These are phyloP conservation scores for Meandrusa payeni DNA, from an alignment of 2,888 invertebrate species.

Conservation along the genomic window DNA sequence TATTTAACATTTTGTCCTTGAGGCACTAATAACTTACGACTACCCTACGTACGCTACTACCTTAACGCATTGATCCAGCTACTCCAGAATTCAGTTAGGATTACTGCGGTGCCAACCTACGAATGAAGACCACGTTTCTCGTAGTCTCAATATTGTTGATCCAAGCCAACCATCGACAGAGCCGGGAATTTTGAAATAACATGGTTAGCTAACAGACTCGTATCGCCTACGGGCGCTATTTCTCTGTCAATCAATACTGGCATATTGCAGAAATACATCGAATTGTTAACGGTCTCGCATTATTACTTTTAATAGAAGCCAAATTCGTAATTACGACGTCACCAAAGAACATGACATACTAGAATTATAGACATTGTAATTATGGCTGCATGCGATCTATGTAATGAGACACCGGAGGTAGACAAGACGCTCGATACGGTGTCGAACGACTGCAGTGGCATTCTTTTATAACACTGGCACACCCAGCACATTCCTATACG, in stretches of 20 bases:
- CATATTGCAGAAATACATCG: slow-evolving; percentile 8
- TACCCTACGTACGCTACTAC: no score
- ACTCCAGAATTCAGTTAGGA: no score
- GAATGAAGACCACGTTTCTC: no score
- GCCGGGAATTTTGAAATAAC: neutral
- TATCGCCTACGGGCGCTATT: slow-evolving; percentile 19
- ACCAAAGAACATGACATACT: neutral
- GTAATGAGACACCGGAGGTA: slow-evolving; percentile 35
- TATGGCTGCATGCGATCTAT: neutral
- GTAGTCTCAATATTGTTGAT: no score
- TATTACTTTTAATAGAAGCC: neutral
- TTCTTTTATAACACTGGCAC: slow-evolving; percentile 41
- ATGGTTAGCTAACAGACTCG: slow-evolving; percentile 11
- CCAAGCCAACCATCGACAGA: no score
- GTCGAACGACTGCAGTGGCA: slow-evolving; percentile 38
- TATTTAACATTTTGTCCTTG: no score
- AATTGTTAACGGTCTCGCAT: slow-evolving; percentile 5
- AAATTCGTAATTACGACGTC: slow-evolving; percentile 5
- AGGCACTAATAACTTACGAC: no score
- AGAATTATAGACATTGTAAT: slow-evolving; percentile 13
- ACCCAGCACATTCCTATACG: slow-evolving; percentile 9
- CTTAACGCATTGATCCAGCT: no score
- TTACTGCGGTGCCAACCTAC: no score
- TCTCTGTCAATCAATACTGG: slow-evolving; percentile 17
- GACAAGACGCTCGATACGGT: slow-evolving; percentile 32